A percentile compares a stretch with the other conserved stretches of the same genome.
These are phyloP conservation scores for Biston stratarius DNA, from an alignment of 2,888 invertebrate genomes.

Conservation along the genomic window DNA sequence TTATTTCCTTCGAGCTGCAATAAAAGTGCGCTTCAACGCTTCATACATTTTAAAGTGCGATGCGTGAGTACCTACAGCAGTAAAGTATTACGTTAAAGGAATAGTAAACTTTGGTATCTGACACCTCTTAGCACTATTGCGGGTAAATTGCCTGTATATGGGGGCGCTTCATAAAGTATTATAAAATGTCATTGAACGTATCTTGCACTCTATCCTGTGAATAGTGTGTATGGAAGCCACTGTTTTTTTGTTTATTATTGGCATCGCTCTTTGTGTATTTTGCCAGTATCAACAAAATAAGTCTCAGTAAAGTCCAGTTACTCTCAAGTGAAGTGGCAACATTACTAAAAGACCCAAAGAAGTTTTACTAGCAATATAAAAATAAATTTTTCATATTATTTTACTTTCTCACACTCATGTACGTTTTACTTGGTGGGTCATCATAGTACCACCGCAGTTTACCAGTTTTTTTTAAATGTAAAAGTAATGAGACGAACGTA, in stretches of 20 bases:
- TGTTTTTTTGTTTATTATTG: not conserved
- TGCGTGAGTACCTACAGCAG: conserved; percentile 33
- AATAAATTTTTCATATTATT: too few species aligned
- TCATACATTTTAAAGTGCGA: conserved; percentile 44
- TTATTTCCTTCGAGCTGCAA: conserved; percentile 44
- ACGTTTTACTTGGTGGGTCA: too few species aligned
- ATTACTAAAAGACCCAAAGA: too few species aligned
- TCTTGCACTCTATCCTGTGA: not conserved
- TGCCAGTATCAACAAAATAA: too few species aligned
- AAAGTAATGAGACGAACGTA: too few species aligned
- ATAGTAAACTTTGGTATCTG: conserved; percentile 37
- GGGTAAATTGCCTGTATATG: conserved; percentile 28
- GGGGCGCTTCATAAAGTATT: not conserved
- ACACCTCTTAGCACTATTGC: conserved; percentile 29
- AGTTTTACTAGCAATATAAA: too few species aligned
- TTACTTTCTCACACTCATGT: too few species aligned
- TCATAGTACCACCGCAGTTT: too few species aligned
- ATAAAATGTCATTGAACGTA: conserved; percentile 29
- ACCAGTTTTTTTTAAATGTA: too few species aligned
- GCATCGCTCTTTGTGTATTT: too few species aligned
- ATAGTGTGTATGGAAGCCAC: not conserved
- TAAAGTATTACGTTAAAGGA: conserved; percentile 37
- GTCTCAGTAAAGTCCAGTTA: too few species aligned
- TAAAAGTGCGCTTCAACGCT: conserved; percentile 39
- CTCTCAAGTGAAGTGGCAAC: too few species aligned